Evolutionary conservation across 2,797 vertebrate genomes (phyloP).

Genomic region (Bradypus variegatus): DNA sequence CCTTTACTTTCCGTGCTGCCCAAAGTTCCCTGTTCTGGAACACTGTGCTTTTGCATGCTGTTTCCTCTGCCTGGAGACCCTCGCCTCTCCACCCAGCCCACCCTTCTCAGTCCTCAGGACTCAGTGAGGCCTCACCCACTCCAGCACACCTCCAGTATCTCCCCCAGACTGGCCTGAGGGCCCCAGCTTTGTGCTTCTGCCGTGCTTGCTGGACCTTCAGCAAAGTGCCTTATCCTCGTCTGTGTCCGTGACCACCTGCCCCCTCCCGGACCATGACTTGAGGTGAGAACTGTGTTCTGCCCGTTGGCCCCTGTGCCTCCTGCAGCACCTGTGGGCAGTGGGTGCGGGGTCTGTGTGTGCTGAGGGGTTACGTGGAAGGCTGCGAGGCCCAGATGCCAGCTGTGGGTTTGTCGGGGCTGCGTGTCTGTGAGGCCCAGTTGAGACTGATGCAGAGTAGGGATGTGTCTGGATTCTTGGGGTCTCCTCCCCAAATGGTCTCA

Average conservation of each 20-base stretch:
- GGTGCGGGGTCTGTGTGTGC: not conserved
- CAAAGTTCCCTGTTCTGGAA: not conserved
- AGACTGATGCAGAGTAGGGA: not conserved
- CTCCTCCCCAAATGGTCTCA: not conserved
- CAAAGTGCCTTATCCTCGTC: rapidly evolving
- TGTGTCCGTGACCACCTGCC: not conserved
- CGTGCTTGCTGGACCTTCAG: no score
- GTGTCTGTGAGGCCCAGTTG: not conserved
- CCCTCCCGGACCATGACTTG: not conserved
- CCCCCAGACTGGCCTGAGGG: not conserved
- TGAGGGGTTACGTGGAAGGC: not conserved
- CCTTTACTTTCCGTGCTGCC: not conserved
- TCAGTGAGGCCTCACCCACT: not conserved
- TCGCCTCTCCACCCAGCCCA: not conserved
- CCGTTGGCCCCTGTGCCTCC: not conserved
- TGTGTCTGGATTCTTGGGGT: not conserved
- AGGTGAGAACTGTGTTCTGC: not conserved
- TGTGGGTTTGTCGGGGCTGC: not conserved
- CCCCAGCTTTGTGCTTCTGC: not conserved
- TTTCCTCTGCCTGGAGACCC: not conserved
- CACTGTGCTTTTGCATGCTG: not conserved
- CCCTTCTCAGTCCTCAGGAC: not conserved
- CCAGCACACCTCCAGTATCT: no score
- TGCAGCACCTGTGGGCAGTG: not conserved
- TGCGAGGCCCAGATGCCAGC: not conserved